Evolutionary conservation across 1,140 invertebrate species (phyloP), one percentile per base, ranked within the genome.

Genomic region (Procambarus virginalis): DNA sequence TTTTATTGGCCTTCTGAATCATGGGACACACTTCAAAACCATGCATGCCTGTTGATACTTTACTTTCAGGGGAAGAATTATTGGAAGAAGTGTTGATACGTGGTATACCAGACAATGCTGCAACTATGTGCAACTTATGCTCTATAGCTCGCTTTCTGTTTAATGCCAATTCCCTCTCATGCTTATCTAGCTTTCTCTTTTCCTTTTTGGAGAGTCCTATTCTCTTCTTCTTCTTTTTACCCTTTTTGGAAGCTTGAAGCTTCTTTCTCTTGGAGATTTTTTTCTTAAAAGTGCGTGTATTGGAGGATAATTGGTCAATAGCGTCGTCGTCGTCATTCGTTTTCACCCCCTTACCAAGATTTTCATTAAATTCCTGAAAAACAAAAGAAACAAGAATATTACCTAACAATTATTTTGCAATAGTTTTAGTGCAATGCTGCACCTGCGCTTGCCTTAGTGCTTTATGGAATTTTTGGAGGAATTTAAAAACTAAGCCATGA

Each of bases 331-430:
- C 73, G 45, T 58, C 14, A 20, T 55, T n/a, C 3, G 58, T 9
- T 68, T 46, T 46, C 8, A 22, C 22, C 60, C 22, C 48, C 51
- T 55, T 70, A 14, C n/a, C n/a, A 20, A 85, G 45, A 17, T 85
- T 22, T 12, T 60, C 75, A 22, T 85, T n/a, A 85, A 77, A 85
- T 85, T 85, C 60, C 84, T 85, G 84, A 77, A 77, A 77, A 34
- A 76, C 2, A 76, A 73, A 49, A 84, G 34, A 55, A 34, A 82
- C 0, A 60, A 12, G 45, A 48, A 78, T 78, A 49, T n/a, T 34
- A 34, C 34, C 34, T 34, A 34, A 34, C 34, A 34, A 34, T 34
- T 34, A 34, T 34, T 34, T 34, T 34, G 34, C 34, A 34, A 0
- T 34, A 34, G 34, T 34, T 34, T 34, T 34, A 34, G 34, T 34